These are phyloP conservation scores for Amiota communis DNA, from an alignment of 2,888 invertebrate genomes.

Conservation along the genomic window DNA sequence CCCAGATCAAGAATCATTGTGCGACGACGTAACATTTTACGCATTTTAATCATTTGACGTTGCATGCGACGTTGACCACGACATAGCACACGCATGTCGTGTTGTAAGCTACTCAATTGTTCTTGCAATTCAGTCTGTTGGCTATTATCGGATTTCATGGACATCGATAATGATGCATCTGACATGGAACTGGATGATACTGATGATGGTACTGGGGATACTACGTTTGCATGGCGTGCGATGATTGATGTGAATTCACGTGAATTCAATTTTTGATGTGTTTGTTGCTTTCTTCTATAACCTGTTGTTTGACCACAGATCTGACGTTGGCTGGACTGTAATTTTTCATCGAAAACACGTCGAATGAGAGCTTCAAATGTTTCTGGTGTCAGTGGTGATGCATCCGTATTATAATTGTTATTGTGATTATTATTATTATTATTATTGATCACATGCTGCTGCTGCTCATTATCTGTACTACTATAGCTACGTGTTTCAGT, in stretches of 20 bases:
- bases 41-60: background rate
- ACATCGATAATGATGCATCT: background rate
- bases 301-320: background rate
- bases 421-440: background rate
- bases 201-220: background rate
- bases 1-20: constrained; percentile 10
- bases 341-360: constrained; percentile 9
- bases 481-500: background rate
- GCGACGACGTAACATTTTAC: constrained; percentile 17
- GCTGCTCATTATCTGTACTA: background rate
- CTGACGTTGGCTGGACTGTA: background rate
- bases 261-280: too few relatives aligned
- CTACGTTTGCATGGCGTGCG: too few relatives aligned
- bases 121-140: constrained; percentile 1
- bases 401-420: background rate
- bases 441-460: background rate
- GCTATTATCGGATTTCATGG: constrained; percentile 12
- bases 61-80: constrained; percentile 10
- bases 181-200: constrained; percentile 14
- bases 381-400: background rate
- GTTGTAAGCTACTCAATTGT: constrained; percentile 7
- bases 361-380: background rate
- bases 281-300: background rate
- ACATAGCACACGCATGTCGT: background rate
- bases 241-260: too few relatives aligned